A percentile compares a stretch with the other conserved stretches of the same genome.
Evolutionary conservation across 2,113 vertebrate species (phyloP).

Genomic region (Hyperopisus bebe): DNA sequence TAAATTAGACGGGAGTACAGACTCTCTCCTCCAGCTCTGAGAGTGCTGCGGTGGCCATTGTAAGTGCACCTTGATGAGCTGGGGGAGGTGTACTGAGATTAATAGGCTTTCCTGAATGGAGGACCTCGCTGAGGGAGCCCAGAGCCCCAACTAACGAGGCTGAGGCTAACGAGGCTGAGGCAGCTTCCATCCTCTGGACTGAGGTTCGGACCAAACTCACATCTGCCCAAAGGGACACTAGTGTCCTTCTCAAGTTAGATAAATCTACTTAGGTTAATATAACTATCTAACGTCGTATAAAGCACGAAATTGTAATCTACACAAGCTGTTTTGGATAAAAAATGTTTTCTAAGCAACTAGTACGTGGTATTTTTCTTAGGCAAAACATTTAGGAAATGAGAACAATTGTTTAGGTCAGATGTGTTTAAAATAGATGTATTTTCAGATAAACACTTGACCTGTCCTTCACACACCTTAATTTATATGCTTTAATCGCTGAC

Average conservation of each 20-base stretch:
- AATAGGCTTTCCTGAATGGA: neutral
- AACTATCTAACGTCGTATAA: neutral
- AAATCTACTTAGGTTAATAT: neutral
- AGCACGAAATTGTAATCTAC: neutral
- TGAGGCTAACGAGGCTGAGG: neutral
- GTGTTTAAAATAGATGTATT: neutral
- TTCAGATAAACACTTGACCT: neutral
- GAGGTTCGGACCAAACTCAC: neutral
- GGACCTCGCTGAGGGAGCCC: neutral
- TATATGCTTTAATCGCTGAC: neutral
- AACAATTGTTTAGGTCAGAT: neutral
- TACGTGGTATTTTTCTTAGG: neutral
- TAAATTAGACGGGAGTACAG: neutral
- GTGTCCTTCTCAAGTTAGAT: neutral
- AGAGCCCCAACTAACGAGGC: neutral
- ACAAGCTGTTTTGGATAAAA: neutral
- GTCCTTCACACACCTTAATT: neutral
- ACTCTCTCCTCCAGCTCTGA: neutral
- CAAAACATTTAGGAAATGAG: neutral
- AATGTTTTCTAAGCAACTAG: neutral
- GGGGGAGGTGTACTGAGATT: neutral
- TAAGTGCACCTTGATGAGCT: neutral
- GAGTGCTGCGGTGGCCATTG: neutral
- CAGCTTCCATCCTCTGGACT: neutral
- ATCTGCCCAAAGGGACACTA: neutral